Conservation (phyloP, 2,888 invertebrate species). For the Drosophila melanosoma region DNA sequence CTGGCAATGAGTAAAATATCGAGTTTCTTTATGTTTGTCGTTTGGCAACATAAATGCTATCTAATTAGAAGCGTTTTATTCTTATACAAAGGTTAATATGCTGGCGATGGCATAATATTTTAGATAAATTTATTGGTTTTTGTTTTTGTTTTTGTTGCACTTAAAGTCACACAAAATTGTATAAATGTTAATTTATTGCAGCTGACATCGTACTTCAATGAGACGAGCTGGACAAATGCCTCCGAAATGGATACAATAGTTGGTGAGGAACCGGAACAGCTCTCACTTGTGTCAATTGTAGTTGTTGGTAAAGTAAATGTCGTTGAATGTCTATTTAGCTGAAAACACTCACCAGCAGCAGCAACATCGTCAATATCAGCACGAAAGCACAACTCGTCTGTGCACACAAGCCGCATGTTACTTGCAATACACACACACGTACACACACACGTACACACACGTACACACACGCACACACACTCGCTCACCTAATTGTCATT, state of each 20-base stretch:
- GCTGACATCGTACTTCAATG: slow-evolving; percentile 85
- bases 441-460: slow-evolving; percentile 8
- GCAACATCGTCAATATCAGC: slow-evolving; percentile 12
- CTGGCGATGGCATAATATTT: slow-evolving; percentile 1
- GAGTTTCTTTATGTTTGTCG: slow-evolving; percentile 22
- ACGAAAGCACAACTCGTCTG: slow-evolving; percentile 18
- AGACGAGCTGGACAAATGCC: slow-evolving; percentile 84
- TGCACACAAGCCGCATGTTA: slow-evolving; percentile 51
- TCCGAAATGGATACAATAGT: slow-evolving; percentile 85
- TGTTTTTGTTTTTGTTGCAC: too few species aligned
- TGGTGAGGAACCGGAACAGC: slow-evolving; percentile 90
- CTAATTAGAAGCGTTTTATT: slow-evolving; percentile 28
- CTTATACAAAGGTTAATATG: slow-evolving; percentile 9
- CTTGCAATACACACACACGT: slow-evolving; percentile 20
- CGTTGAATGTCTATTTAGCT: slow-evolving; percentile 82
- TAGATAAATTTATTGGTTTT: background rate
- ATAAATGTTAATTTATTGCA: slow-evolving; percentile 49
- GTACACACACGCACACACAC: slow-evolving; percentile 9
- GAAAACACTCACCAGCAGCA: slow-evolving; percentile 43
- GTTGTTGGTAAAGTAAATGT: slow-evolving; percentile 90
- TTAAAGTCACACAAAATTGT: slow-evolving; percentile 19
- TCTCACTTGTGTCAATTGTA: slow-evolving; percentile 92
- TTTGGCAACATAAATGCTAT: slow-evolving; percentile 29
- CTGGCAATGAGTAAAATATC: background rate
- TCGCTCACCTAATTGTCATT: slow-evolving; percentile 21